Conservation (phyloP, 2,113 vertebrate species). For the Burhinus bistriatus region DNA sequence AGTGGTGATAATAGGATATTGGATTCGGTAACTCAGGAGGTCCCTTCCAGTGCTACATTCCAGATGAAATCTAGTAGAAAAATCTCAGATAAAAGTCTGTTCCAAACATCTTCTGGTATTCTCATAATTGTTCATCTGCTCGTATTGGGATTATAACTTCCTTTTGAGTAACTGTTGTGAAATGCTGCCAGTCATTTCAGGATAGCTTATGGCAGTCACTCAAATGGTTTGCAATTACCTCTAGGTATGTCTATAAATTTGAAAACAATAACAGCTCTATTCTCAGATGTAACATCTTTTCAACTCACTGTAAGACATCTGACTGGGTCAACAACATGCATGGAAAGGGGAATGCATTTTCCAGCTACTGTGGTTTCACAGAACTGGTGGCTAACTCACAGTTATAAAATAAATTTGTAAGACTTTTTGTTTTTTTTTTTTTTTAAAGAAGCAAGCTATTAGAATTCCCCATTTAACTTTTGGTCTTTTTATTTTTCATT, state of each 20-base stretch:
- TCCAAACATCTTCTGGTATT: neutral
- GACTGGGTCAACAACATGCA: neutral
- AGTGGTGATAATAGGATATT: neutral
- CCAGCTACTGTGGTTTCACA: neutral
- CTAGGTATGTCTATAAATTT: neutral
- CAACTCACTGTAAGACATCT: neutral
- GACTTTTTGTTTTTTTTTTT: neutral
- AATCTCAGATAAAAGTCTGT: neutral
- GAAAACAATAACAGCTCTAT: slow-evolving; percentile 9
- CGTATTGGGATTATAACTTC: neutral
- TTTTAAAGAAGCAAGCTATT: neutral
- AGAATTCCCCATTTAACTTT: neutral
- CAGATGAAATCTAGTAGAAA: slow-evolving; percentile 5
- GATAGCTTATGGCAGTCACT: neutral
- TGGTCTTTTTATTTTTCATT: neutral
- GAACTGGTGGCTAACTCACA: neutral
- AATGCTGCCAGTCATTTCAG: neutral
- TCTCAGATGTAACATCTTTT: neutral
- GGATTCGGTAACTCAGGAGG: neutral
- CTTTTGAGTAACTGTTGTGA: neutral
- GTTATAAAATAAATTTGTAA: neutral
- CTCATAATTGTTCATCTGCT: neutral
- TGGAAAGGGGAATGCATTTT: neutral
- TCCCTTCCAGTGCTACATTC: neutral
- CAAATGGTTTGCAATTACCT: neutral